A percentile compares a stretch with the other conserved stretches of the same genome.
phyloP scores from a whole-genome alignment of 2,113 vertebrate species.

The Sturnus vulgaris region DNA sequence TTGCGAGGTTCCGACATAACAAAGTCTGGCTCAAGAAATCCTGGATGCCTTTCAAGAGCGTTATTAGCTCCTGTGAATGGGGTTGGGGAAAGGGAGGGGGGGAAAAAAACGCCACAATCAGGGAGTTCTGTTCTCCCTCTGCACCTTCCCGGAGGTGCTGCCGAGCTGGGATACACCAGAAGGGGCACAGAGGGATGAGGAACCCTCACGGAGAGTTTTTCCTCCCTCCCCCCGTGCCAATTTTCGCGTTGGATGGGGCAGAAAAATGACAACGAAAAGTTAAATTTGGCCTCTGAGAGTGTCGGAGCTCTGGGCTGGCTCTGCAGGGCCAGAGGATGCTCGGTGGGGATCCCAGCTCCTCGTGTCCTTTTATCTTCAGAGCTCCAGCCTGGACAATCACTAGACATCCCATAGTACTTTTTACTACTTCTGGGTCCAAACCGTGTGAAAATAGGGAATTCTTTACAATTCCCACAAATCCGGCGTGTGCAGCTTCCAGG shows the following conservation, averaged over 20 bases:
- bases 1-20: slow-evolving; percentile 2
- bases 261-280: accelerated
- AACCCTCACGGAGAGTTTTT: neutral
- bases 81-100: neutral
- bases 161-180: neutral
- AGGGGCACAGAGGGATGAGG: accelerated
- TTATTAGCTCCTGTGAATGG: neutral
- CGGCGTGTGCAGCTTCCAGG: accelerated
- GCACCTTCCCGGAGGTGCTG: neutral
- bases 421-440: neutral
- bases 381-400: neutral
- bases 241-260: neutral
- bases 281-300: neutral
- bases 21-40: slow-evolving; percentile 44
- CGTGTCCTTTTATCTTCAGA: accelerated
- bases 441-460: neutral
- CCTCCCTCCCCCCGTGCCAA: accelerated
- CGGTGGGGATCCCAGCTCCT: accelerated
- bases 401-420: accelerated
- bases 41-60: slow-evolving; percentile 26
- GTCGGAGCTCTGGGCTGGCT: neutral
- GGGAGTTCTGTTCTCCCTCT: neutral
- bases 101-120: accelerated
- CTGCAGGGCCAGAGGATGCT: neutral
- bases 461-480: neutral